These are phyloP conservation scores for Ifrita kowaldi DNA, from an alignment of 2,113 vertebrate genomes.

Conservation along the genomic window DNA sequence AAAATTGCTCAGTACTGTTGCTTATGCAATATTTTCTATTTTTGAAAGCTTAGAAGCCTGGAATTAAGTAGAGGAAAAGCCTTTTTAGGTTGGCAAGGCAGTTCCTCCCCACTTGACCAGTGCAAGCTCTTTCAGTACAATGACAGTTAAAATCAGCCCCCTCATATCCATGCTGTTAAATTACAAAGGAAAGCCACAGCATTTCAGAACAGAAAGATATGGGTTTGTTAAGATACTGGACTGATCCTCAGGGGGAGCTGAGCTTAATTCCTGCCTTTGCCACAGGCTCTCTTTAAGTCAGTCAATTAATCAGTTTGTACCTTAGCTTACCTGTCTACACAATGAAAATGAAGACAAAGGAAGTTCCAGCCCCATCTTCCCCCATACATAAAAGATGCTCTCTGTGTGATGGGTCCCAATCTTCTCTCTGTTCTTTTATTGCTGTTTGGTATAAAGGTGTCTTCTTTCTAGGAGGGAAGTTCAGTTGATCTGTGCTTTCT, in stretches of 20 bases:
- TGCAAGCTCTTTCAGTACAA: neutral
- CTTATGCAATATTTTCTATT: constrained; percentile 47
- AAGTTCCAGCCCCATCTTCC: neutral
- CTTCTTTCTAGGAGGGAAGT: neutral
- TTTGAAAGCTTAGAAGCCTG: constrained; percentile 33
- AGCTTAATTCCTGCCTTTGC: constrained; percentile 27
- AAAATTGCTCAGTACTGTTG: constrained; percentile 11
- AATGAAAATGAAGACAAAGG: constrained; percentile 14
- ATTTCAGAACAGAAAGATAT: neutral
- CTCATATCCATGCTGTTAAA: constrained; percentile 41
- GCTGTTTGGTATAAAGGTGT: neutral
- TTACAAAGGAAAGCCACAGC: constrained; percentile 19
- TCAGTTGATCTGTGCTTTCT: neutral
- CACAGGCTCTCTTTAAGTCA: neutral
- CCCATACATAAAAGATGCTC: neutral
- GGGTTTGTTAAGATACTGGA: constrained; percentile 12
- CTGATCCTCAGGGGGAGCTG: neutral
- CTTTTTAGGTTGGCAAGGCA: neutral
- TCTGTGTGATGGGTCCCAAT: neutral
- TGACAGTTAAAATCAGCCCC: neutral
- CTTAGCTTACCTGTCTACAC: constrained; percentile 3
- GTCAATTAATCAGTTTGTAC: constrained; percentile 31
- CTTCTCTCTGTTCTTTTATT: neutral
- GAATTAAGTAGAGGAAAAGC: constrained; percentile 26
- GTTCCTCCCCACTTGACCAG: constrained; percentile 25